Percentiles rank a stretch among this genome's conserved stretches.
Evolutionary conservation across 1,140 invertebrate genomes (phyloP).

Genomic region (Spodoptera frugiperda): DNA sequence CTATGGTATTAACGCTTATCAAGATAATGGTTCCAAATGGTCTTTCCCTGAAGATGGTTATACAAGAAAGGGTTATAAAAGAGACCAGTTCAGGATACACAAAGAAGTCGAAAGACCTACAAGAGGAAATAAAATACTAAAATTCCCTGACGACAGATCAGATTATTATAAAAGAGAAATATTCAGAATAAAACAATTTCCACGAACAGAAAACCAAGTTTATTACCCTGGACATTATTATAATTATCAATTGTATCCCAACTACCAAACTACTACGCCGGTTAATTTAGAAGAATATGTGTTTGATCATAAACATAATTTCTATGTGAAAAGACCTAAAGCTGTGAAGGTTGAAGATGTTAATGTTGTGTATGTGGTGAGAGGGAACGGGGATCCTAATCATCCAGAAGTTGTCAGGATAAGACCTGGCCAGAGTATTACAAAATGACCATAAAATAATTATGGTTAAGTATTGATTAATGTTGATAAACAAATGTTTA

Average conservation of each 20-base stretch:
- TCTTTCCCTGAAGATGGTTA: slow-evolving; percentile 58
- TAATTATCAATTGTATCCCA: neutral
- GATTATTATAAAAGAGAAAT: slow-evolving; percentile 27
- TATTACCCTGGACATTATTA: slow-evolving; percentile 56
- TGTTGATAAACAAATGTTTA: too few species aligned
- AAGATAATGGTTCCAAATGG: slow-evolving; percentile 60
- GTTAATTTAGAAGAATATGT: slow-evolving; percentile 41
- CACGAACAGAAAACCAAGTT: slow-evolving; percentile 57
- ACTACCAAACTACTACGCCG: slow-evolving; percentile 7
- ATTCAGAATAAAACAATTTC: slow-evolving; percentile 41
- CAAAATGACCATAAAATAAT: neutral
- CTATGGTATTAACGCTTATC: slow-evolving; percentile 44
- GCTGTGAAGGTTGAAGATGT: slow-evolving; percentile 49
- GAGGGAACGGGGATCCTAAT: slow-evolving; percentile 77
- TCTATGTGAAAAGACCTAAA: slow-evolving; percentile 47
- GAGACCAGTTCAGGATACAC: neutral
- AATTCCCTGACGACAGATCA: slow-evolving; percentile 53
- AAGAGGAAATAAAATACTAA: slow-evolving; percentile 38
- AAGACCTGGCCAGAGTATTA: slow-evolving; percentile 62
- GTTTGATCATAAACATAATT: slow-evolving; percentile 50
- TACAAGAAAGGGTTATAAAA: neutral
- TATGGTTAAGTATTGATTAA: too few species aligned
- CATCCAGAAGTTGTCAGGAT: slow-evolving; percentile 75
- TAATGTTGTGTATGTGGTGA: slow-evolving; percentile 71
- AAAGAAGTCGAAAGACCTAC: slow-evolving; percentile 2